Evolutionary conservation across 1,140 invertebrate species (phyloP).

Genomic region (Drosophila miranda): DNA sequence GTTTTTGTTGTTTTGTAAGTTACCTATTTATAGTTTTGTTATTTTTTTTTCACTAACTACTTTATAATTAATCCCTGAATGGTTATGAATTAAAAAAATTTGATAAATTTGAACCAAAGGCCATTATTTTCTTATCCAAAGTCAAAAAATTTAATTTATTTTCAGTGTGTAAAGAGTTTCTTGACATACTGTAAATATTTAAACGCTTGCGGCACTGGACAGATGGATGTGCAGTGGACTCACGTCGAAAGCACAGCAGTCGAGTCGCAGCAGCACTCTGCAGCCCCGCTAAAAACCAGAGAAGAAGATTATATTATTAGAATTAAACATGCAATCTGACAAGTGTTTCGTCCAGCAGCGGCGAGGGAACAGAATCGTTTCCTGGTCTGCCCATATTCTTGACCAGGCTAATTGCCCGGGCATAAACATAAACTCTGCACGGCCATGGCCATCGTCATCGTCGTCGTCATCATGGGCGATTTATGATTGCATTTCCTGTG

Average conservation of each 20-base stretch:
- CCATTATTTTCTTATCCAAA: no score
- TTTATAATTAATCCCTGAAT: no score
- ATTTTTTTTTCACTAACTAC: no score
- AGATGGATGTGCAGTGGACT: slow-evolving; percentile 13
- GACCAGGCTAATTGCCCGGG: slow-evolving; percentile 64
- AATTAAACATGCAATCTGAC: slow-evolving; percentile 81
- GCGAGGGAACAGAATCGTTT: slow-evolving; percentile 35
- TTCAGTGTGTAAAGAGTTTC: no score
- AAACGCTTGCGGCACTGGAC: slow-evolving; percentile 52
- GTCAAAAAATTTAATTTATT: no score
- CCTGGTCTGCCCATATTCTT: slow-evolving; percentile 62
- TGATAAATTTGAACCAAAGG: no score
- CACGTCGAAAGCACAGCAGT: slow-evolving; percentile 17
- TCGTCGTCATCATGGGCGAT: slow-evolving; percentile 50
- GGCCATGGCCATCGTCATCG: slow-evolving; percentile 9
- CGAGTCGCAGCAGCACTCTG: slow-evolving; percentile 2
- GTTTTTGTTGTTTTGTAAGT: no score
- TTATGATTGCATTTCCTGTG: slow-evolving; percentile 73
- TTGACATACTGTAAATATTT: no score
- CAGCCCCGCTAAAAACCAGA: slow-evolving; percentile 38
- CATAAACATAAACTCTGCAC: slow-evolving; percentile 28
- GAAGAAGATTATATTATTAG: slow-evolving; percentile 78
- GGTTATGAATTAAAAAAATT: no score
- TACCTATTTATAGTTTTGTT: no score
- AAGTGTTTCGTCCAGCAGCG: slow-evolving; percentile 55